phyloP scores from a whole-genome alignment of 2,113 vertebrate genomes.

The Microtus oregoni region DNA sequence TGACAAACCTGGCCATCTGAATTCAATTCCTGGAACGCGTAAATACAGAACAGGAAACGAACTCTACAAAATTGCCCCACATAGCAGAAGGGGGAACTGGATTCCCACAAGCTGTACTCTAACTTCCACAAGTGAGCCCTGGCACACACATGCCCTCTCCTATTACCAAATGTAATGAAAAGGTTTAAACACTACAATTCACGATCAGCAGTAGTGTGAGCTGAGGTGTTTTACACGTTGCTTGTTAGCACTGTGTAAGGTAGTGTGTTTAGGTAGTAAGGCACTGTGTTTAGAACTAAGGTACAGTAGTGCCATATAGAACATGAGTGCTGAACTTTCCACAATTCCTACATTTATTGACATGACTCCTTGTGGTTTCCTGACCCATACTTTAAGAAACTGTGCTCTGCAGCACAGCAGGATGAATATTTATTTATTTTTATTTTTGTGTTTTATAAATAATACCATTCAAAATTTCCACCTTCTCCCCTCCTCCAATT shows the following conservation, averaged over 20 bases:
- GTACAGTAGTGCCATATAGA: background rate
- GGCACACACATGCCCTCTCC: background rate
- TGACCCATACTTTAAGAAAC: background rate
- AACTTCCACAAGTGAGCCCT: background rate
- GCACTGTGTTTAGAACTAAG: background rate
- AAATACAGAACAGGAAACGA: background rate
- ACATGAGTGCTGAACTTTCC: background rate
- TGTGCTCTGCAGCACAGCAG: background rate
- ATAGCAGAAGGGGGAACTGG: background rate
- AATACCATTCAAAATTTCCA: too few relatives aligned
- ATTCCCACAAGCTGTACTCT: too few relatives aligned
- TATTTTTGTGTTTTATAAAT: too few relatives aligned
- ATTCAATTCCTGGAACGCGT: background rate
- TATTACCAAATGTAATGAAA: background rate
- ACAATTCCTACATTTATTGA: background rate
- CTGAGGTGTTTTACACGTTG: background rate
- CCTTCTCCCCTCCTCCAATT: too few relatives aligned
- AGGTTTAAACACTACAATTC: too few relatives aligned
- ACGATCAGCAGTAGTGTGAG: background rate
- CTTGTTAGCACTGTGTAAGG: background rate
- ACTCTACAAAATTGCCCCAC: background rate
- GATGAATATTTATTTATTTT: background rate
- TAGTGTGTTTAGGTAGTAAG: too few relatives aligned
- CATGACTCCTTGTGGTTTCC: too few relatives aligned
- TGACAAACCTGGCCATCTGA: background rate